Evolutionary conservation across 2,888 invertebrate species (phyloP), one percentile per base, ranked within the genome.

Genomic region (Nephrocerus scutellatus): DNA sequence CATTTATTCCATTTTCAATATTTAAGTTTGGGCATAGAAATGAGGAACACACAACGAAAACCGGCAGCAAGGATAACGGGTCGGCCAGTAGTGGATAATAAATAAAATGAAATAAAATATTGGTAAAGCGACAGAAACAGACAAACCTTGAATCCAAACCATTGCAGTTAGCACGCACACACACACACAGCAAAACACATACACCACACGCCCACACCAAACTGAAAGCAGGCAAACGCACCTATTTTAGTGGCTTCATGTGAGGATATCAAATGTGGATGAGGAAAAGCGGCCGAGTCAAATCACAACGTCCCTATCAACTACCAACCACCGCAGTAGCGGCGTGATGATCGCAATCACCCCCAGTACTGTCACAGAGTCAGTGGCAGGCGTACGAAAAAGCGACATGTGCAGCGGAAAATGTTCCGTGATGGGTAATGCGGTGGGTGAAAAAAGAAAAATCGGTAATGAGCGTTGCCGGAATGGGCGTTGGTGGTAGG

Each of bases 351-450:
- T n/a, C n/a, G n/a, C n/a, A n/a, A n/a, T n/a, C n/a, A n/a, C n/a
- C n/a, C n/a, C n/a, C n/a, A n/a, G n/a, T n/a, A n/a, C n/a, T 37
- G 30, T 25, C 14, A 24, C 24, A 21, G 15, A 26, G 37, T 41
- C 34, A 44, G 38, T 42, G 54, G 44, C 51, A 46, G 41, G 38
- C 43, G 29, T 31, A 46, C 42, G 52, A 36, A 36, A 38, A 15
- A 28, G 16, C 26, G 32, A 18, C 6, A 4, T 6, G n/a, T 30
- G 30, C 29, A 21, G 18, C 8, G 12, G 20, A 24, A 14, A 6
- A 24, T 16, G 19, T 18, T 12, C 30, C 32, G 16, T 18, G 10
- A 19, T 20, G 26, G 22, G 30, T 14, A 36, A 32, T 41, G 26
- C 30, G 23, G 30, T 44, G 32, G 26, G 24, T 39, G 31, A 41